Evolutionary conservation across 2,888 invertebrate genomes (phyloP).

Genomic region (Synergus laeviventris): DNA sequence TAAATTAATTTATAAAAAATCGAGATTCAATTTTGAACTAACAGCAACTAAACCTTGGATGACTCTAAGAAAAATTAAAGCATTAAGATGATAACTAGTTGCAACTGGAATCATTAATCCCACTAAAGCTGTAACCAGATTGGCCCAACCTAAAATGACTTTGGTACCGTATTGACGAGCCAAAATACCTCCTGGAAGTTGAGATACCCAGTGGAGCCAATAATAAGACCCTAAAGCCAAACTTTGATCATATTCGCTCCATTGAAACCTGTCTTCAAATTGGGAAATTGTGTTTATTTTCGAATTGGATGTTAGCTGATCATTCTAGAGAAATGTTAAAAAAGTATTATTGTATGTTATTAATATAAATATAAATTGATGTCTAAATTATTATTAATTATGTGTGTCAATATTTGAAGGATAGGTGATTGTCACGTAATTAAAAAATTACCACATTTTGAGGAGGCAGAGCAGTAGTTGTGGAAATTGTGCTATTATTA

Average conservation of each 20-base stretch:
- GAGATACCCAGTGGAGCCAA: constrained; percentile 84
- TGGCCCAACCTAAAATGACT: constrained; percentile 82
- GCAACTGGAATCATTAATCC: constrained; percentile 83
- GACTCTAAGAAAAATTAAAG: constrained; percentile 80
- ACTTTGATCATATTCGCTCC: constrained; percentile 83
- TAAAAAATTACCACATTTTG: constrained; percentile 39
- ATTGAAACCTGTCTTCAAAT: constrained; percentile 76
- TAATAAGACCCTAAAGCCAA: constrained; percentile 83
- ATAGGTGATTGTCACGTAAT: constrained; percentile 23
- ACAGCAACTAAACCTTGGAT: constrained; percentile 85
- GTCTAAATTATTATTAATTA: neutral
- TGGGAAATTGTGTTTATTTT: constrained; percentile 45
- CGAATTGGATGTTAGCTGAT: neutral
- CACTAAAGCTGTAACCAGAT: constrained; percentile 81
- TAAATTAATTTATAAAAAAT: neutral
- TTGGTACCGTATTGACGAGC: constrained; percentile 85
- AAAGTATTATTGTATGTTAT: neutral
- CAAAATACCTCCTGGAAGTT: constrained; percentile 84
- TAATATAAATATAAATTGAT: neutral
- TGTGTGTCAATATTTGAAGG: neutral
- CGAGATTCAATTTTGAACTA: constrained; percentile 66
- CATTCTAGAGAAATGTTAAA: neutral
- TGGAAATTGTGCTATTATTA: neutral
- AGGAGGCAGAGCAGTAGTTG: neutral
- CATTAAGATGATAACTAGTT: constrained; percentile 79